phyloP scores from a whole-genome alignment of 2,888 invertebrate species.

The Campoplex nolae region DNA sequence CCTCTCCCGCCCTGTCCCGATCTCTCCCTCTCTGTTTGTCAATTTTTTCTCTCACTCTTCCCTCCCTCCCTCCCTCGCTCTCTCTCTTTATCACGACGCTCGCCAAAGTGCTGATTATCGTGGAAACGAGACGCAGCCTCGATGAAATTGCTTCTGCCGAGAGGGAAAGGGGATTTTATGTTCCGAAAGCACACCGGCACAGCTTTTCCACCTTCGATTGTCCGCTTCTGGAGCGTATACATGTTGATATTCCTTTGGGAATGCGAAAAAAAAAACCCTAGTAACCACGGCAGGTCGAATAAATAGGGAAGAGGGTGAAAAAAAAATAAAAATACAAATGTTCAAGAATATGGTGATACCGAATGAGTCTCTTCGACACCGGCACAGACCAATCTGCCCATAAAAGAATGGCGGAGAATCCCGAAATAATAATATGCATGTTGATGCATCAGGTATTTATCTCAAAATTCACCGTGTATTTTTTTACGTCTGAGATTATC shows the following conservation, averaged over 20 bases:
- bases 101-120: slow-evolving; percentile 80
- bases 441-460: slow-evolving; percentile 21
- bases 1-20: slow-evolving; percentile 27
- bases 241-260: slow-evolving; percentile 44
- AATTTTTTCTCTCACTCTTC: slow-evolving; percentile 69
- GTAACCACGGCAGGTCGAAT: slow-evolving; percentile 32
- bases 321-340: not conserved
- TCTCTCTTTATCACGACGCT: slow-evolving; percentile 78
- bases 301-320: not conserved
- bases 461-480: not conserved
- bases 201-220: slow-evolving; percentile 38
- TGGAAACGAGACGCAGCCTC: slow-evolving; percentile 69
- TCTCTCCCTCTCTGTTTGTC: slow-evolving; percentile 16
- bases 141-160: slow-evolving; percentile 73
- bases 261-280: slow-evolving; percentile 45
- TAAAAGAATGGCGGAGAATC: not conserved
- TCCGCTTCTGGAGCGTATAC: slow-evolving; percentile 10
- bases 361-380: slow-evolving; percentile 25
- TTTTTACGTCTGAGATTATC: not conserved
- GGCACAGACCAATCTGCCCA: not conserved
- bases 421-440: slow-evolving; percentile 21
- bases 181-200: slow-evolving; percentile 17
- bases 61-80: slow-evolving; percentile 40
- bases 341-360: not conserved
- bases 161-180: slow-evolving; percentile 35